A percentile compares a stretch with the other conserved stretches of the same genome.
Evolutionary conservation across 2,888 invertebrate genomes (phyloP).

Genomic region (Rhagium mordax): DNA sequence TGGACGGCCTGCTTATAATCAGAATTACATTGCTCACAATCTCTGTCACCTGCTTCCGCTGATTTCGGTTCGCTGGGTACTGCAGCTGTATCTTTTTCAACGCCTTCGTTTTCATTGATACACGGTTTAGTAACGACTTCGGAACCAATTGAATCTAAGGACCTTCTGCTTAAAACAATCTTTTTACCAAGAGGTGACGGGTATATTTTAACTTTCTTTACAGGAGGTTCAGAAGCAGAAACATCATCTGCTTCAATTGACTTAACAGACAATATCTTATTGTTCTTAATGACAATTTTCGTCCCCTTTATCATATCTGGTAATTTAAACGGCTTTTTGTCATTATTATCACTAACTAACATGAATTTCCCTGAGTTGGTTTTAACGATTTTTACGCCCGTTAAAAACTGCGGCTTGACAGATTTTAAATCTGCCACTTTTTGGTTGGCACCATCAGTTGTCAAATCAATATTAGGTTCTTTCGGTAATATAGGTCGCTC

Average conservation of each 20-base stretch:
- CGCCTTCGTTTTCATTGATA: no score
- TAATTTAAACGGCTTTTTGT: neutral
- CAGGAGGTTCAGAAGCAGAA: neutral
- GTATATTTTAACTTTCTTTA: neutral
- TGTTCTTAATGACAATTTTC: constrained; percentile 14
- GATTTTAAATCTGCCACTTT: neutral
- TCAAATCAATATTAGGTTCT: neutral
- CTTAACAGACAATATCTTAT: constrained; percentile 11
- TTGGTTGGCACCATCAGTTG: neutral
- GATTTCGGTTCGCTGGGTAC: no score
- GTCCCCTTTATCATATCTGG: neutral
- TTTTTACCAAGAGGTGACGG: no score
- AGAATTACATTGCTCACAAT: no score
- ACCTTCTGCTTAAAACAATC: no score
- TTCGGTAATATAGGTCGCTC: neutral
- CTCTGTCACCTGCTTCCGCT: no score
- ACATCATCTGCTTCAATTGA: neutral
- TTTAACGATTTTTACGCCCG: constrained; percentile 40
- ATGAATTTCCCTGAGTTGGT: constrained; percentile 26
- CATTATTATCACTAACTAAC: constrained; percentile 57
- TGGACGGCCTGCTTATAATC: no score
- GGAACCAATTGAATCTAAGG: no score
- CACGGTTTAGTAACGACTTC: no score
- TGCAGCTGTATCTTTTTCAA: no score
- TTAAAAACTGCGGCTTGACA: constrained; percentile 19